These are phyloP conservation scores for Martes flavigula DNA, from an alignment of 2,797 vertebrate species.

Conservation along the genomic window DNA sequence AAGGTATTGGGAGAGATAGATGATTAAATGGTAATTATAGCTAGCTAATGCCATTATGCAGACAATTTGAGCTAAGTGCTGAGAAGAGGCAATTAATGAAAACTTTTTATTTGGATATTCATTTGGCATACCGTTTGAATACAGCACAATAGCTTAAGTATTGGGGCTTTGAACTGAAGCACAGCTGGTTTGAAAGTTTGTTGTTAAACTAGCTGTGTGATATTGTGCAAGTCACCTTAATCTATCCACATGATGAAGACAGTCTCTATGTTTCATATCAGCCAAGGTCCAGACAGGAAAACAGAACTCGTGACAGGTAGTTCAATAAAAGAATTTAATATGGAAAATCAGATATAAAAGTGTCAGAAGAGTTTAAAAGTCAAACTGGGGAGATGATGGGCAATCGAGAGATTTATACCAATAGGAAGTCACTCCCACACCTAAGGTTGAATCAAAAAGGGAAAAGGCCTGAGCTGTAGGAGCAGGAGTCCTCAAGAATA, in stretches of 20 bases:
- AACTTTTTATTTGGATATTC: background rate
- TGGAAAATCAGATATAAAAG: background rate
- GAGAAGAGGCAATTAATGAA: background rate
- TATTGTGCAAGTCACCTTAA: background rate
- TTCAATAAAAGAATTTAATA: background rate
- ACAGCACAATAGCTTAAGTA: background rate
- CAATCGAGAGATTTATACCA: background rate
- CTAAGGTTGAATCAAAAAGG: background rate
- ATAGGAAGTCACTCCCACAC: background rate
- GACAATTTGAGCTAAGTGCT: background rate
- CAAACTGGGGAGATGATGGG: background rate
- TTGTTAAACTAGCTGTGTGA: background rate
- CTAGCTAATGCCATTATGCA: background rate
- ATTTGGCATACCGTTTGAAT: background rate
- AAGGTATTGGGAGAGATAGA: background rate
- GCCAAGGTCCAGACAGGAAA: background rate
- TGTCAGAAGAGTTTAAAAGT: background rate
- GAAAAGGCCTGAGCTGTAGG: background rate
- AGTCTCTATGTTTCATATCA: background rate
- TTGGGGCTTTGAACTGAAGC: background rate
- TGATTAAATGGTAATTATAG: background rate
- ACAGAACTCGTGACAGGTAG: background rate
- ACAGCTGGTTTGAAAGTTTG: background rate
- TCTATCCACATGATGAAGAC: background rate
- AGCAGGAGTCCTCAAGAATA: background rate